A percentile compares a stretch with the other conserved stretches of the same genome.
phyloP scores from a whole-genome alignment of 2,113 vertebrate genomes.

The Myocastor coypus region DNA sequence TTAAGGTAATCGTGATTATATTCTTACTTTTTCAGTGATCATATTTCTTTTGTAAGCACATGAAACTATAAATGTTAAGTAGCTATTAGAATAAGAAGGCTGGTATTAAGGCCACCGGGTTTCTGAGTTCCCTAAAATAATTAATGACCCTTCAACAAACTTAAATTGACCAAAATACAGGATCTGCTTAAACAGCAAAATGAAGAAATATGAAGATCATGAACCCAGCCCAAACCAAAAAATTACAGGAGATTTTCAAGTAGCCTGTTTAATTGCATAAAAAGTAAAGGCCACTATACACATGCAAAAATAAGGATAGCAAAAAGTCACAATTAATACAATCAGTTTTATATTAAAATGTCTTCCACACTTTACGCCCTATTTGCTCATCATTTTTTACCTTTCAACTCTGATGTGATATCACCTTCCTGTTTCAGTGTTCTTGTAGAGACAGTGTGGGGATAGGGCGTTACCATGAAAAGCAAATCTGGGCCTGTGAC shows the following conservation, averaged over 20 bases:
- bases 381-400: neutral
- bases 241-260: neutral
- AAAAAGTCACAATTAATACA: neutral
- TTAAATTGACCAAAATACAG: neutral
- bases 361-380: neutral
- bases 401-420: neutral
- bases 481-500: neutral
- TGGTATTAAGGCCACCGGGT: neutral
- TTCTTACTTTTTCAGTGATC: slow-evolving; percentile 4
- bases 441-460: neutral
- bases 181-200: neutral
- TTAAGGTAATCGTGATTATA: neutral
- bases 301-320: neutral
- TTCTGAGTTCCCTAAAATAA: slow-evolving; percentile 24
- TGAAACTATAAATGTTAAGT: neutral
- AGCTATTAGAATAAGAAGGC: neutral
- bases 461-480: neutral
- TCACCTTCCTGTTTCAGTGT: neutral
- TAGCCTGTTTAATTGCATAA: neutral
- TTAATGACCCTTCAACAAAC: neutral
- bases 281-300: neutral
- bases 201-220: neutral
- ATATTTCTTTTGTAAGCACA: slow-evolving; percentile 1
- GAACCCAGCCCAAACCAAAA: neutral
- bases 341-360: neutral